phyloP scores from a whole-genome alignment of 2,888 invertebrate genomes.

The Tridacna crocea region DNA sequence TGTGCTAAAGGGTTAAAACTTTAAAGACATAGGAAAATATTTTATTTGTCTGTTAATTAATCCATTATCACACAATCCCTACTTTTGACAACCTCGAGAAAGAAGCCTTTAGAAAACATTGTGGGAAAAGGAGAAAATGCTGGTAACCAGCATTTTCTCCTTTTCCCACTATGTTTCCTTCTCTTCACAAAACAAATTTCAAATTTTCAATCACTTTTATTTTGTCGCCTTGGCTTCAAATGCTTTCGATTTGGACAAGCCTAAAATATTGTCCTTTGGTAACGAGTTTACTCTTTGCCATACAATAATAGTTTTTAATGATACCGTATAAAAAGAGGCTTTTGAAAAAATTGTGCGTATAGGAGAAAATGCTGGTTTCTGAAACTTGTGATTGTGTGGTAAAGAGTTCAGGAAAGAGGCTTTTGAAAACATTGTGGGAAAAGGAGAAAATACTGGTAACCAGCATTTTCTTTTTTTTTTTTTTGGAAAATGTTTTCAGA shows the following conservation, averaged over 20 bases:
- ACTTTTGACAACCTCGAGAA: background rate
- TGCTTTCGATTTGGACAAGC: background rate
- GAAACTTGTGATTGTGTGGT: too few species aligned
- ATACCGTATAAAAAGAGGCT: too few species aligned
- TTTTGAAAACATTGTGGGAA: too few species aligned
- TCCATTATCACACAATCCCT: background rate
- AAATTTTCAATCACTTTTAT: background rate
- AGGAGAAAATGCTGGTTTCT: too few species aligned
- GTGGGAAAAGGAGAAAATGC: background rate
- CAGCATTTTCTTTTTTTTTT: too few species aligned
- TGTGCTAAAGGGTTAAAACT: background rate
- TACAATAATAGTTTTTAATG: too few species aligned
- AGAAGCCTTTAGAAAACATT: background rate
- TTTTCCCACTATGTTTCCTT: too few species aligned
- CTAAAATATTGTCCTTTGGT: background rate
- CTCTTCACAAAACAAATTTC: too few species aligned
- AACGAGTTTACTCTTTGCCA: background rate
- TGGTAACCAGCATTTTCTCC: background rate
- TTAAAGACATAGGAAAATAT: too few species aligned
- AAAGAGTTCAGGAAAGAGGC: background rate
- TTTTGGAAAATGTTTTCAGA: too few species aligned
- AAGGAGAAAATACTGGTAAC: too few species aligned
- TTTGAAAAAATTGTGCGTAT: background rate
- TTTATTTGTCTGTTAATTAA: too few species aligned
- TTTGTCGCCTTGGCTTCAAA: background rate